Evolutionary conservation across 2,888 invertebrate genomes (phyloP), one percentile per base, ranked within the genome.

Genomic region (Acleris holmiana): DNA sequence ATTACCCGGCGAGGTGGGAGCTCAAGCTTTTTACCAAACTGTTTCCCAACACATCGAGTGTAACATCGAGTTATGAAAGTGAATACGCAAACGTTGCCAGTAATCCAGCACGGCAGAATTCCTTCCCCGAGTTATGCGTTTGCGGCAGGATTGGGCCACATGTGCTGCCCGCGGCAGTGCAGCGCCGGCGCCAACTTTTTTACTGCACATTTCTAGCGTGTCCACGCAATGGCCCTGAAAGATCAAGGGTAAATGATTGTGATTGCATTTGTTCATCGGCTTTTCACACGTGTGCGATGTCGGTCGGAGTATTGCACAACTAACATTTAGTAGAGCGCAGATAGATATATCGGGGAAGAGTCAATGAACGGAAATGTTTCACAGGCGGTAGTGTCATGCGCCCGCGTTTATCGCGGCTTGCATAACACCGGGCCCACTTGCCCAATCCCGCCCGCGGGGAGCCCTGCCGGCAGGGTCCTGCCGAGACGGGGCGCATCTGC

Each of bases 291-390:
- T 82, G 86, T 79, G 79, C 73, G 76, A 74, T 76, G 78, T 79
- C 77, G 76, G 75, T 73, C 80, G 79, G 78, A 82, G 79, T 81
- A 79, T 91, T 88, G 87, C 89, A 86, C 89, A 85, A 91, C 78
- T 76, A 23, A 75, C 74, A 75, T 70, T 13, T 71, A 73, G 80
- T 71, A 80, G 79, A 83, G 81, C 82, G 76, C 79, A 13, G 84
- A 87, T 53, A 65, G 65, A 55, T 89, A 89, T 88, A 90, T 91
- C 85, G 88, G 89, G 87, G 86, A 88, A 85, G 88, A 91, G 92
- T 92, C 92, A 91, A 91, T 85, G 91, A 91, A 91, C 92, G 92
- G 91, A 91, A 91, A 90, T 90, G 81, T 90, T 91, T 90, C 88
- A 89, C 87, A 83, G 84, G 85, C 82, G 74, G 65, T 77, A 78